Conservation (phyloP, 2,113 vertebrate genomes). For the Myocastor coypus region DNA sequence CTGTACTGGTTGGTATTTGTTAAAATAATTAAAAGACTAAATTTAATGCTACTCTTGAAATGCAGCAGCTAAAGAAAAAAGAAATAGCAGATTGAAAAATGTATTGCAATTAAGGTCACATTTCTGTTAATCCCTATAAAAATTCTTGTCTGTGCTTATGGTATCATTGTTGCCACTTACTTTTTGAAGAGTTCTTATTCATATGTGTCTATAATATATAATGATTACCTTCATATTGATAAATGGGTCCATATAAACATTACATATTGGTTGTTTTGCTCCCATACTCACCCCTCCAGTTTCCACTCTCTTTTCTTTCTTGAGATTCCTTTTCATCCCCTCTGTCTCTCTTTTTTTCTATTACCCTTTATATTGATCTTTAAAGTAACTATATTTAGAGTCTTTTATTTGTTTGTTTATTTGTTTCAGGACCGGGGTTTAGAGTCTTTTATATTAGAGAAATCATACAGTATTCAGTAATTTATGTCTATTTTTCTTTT, state of each 20-base stretch:
- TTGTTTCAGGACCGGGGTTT: too few species aligned
- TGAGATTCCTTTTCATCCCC: background rate
- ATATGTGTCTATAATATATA: background rate
- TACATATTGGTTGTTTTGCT: background rate
- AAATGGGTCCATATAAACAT: background rate
- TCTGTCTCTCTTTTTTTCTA: background rate
- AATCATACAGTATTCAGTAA: background rate
- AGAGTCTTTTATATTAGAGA: background rate
- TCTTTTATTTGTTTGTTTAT: too few species aligned
- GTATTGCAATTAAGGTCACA: too few species aligned
- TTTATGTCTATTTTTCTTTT: background rate
- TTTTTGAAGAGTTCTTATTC: background rate
- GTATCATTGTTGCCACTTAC: background rate
- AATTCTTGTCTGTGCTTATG: background rate
- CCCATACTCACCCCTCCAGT: background rate
- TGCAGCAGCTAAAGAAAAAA: too few species aligned
- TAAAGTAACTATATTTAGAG: too few species aligned
- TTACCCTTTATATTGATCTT: background rate
- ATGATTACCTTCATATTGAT: background rate
- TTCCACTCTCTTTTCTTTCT: background rate
- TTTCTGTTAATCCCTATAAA: too few species aligned
- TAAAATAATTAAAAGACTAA: too few species aligned
- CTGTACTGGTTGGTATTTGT: background rate
- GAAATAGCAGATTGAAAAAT: too few species aligned
- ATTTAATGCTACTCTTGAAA: too few species aligned